These are phyloP conservation scores for Catharus minimus DNA, from an alignment of 2,113 vertebrate species.

Conservation along the genomic window DNA sequence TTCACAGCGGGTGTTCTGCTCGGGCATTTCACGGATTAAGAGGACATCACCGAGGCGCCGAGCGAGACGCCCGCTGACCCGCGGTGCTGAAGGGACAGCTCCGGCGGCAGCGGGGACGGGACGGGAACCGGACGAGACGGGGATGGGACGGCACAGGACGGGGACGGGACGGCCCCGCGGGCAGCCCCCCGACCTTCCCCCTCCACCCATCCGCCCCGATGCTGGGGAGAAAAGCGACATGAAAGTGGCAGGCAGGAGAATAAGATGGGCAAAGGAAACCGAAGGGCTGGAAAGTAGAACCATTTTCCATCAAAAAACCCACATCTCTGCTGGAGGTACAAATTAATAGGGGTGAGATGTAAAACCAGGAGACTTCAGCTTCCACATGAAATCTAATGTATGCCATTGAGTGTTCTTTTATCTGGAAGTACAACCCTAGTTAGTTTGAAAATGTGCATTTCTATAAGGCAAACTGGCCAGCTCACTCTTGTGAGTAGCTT, in stretches of 20 bases:
- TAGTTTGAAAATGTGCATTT: not conserved
- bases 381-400: not conserved
- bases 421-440: not conserved
- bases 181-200: too few relatives aligned
- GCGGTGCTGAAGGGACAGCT: slow-evolving; percentile 61
- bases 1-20: rapidly evolving
- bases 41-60: not conserved
- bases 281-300: not conserved
- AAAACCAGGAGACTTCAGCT: not conserved
- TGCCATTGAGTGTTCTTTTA: not conserved
- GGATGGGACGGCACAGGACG: too few relatives aligned
- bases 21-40: not conserved
- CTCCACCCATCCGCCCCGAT: not conserved
- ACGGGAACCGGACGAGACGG: too few relatives aligned
- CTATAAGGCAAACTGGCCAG: not conserved
- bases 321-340: not conserved
- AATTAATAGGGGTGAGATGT: not conserved
- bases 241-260: not conserved
- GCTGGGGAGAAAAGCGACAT: not conserved
- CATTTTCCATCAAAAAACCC: not conserved
- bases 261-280: not conserved
- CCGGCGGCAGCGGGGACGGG: not conserved
- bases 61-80: not conserved
- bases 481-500: not conserved
- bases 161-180: too few relatives aligned